phyloP scores from a whole-genome alignment of 2,113 vertebrate genomes.

The Leucosticte australis region DNA sequence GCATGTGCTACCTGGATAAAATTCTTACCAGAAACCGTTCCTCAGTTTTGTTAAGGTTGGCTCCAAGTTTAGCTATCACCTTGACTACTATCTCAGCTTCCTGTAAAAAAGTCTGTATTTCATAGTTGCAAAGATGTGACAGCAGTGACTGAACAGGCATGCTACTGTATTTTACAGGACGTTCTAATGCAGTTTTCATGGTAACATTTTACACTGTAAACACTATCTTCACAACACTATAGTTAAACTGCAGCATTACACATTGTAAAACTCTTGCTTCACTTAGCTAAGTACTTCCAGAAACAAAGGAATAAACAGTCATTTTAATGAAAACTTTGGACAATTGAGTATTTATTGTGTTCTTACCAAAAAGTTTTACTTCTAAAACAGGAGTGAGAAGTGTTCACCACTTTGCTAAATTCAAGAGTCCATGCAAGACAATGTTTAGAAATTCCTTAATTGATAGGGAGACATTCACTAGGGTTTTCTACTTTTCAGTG shows the following conservation, averaged over 20 bases:
- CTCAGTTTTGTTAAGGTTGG: background rate
- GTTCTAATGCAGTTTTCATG: background rate
- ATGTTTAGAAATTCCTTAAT: background rate
- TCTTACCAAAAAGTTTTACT: background rate
- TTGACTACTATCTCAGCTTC: background rate
- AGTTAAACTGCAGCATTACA: constrained; percentile 40
- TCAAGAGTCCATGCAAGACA: constrained; percentile 6
- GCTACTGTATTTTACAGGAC: constrained; percentile 22
- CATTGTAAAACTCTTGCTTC: background rate
- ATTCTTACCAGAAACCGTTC: background rate
- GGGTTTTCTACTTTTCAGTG: background rate
- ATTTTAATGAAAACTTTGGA: constrained; percentile 8
- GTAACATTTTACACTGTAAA: constrained; percentile 17
- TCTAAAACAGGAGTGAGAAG: background rate
- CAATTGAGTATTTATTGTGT: background rate
- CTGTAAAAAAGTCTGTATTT: background rate
- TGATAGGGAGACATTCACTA: background rate
- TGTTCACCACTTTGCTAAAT: background rate
- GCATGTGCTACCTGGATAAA: background rate
- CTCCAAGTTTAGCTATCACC: background rate
- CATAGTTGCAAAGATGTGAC: background rate
- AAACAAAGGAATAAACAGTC: background rate
- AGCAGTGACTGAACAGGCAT: constrained; percentile 34
- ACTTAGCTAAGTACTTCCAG: constrained; percentile 28
- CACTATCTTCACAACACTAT: constrained; percentile 45